phyloP scores from a whole-genome alignment of 1,140 invertebrate species.

The Monomorium pharaonis region DNA sequence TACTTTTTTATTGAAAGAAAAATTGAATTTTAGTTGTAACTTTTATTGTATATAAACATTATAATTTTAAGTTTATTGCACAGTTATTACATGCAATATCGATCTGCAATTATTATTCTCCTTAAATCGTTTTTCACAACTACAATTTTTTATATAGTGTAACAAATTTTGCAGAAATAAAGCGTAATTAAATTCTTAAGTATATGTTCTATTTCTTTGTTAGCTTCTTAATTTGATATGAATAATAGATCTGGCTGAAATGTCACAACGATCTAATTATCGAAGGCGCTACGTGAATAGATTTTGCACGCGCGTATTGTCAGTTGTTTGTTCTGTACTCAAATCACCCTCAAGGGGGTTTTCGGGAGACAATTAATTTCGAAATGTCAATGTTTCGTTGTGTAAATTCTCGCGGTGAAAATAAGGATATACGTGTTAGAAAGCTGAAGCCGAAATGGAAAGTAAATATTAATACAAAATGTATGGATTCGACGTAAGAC shows the following conservation, averaged over 20 bases:
- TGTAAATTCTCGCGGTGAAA: neutral
- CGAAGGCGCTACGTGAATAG: constrained; percentile 29
- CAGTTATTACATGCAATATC: no score
- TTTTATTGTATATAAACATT: no score
- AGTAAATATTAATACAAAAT: constrained; percentile 8
- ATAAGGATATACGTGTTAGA: constrained; percentile 7
- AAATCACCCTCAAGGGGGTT: neutral
- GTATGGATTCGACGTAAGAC: neutral
- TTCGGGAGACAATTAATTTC: constrained; percentile 46
- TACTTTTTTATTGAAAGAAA: no score
- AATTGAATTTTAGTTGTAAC: no score
- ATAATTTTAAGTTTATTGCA: no score
- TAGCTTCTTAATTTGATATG: neutral
- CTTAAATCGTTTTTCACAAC: no score
- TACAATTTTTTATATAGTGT: no score
- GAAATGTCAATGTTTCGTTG: constrained; percentile 45
- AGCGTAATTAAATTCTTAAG: neutral
- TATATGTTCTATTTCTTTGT: neutral
- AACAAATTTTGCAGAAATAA: neutral
- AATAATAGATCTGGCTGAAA: constrained; percentile 26
- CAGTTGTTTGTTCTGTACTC: constrained; percentile 26
- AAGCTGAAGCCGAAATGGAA: neutral
- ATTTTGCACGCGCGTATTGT: neutral
- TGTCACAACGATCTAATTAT: constrained; percentile 56
- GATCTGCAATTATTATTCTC: neutral